Conservation (phyloP, 1,140 invertebrate genomes). For the Aphaenogaster rudis region DNA sequence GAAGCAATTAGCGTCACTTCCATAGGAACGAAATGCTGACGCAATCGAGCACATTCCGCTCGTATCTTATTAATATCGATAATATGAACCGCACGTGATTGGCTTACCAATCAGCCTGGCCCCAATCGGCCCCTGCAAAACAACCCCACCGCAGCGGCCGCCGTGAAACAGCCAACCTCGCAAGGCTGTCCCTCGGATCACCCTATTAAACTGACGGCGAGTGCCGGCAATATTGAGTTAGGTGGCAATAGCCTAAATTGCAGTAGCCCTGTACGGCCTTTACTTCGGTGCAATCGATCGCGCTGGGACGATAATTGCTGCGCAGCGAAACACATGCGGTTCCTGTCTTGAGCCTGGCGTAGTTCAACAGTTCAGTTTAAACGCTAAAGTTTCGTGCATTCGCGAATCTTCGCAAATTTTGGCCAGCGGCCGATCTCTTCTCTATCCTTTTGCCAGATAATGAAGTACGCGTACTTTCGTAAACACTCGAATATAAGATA, state of each 20-base stretch:
- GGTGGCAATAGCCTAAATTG: constrained; percentile 80
- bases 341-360: neutral
- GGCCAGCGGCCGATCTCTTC: neutral
- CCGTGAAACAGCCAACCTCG: constrained; percentile 67
- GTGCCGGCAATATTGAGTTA: constrained; percentile 81
- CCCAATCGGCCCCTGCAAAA: constrained; percentile 51
- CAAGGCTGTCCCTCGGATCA: constrained; percentile 67
- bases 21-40: neutral
- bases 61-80: constrained; percentile 75
- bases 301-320: constrained; percentile 66
- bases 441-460: neutral
- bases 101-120: constrained; percentile 76
- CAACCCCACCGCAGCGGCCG: constrained; percentile 10
- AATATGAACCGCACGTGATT: constrained; percentile 74
- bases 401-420: neutral
- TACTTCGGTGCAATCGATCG: constrained; percentile 68
- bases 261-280: constrained; percentile 66
- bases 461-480: neutral
- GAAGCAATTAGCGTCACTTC: neutral
- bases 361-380: constrained; percentile 4
- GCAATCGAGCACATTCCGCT: neutral
- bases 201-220: constrained; percentile 80
- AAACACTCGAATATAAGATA: neutral
- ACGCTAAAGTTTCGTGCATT: neutral
- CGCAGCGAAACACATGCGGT: constrained; percentile 34